Evolutionary conservation across 2,797 vertebrate species (phyloP), one percentile per base, ranked within the genome.

Genomic region (Xiphorhynchus erythropygius): DNA sequence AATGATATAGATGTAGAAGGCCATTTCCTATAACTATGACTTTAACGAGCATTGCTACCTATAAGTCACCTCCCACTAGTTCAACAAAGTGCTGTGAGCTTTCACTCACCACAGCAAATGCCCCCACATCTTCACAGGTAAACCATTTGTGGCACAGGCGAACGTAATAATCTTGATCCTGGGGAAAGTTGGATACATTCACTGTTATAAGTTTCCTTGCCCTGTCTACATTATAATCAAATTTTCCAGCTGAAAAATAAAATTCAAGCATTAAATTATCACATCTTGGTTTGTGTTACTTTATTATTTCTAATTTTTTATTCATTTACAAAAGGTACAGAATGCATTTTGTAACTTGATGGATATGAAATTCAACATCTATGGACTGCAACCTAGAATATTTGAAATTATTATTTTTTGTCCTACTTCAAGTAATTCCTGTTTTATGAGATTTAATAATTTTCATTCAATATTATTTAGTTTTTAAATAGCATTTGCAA

Each of bases 61-160:
- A 28, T 23, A 67, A 84, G 42, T 32, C 50, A 81, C 5, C 2
- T 3, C 9, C 11, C 16, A 77, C 4, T 24, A 60, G 39, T 32
- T 92, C 53, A 60, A 59, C 16, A 50, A 77, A 67, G 13, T 33
- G 15, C 27, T 18, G 1, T 53, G n/a, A 79, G 30, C 35, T 81
- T 87, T 89, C 85, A 80, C 98, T 98, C 76, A 99, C 99, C 98
- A 97, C 87, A 56, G 94, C 90, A 3, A 95, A 73, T 10, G 94
- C 92, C 2, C 98, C 98, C 1, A 56, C 96, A 28, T 98, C 98
- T 41, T 89, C 59, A 64, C 99, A 99, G 85, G 97, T 97, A 94
- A 98, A 98, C 93, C 98, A 92, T 69, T 98, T 98, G 41, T 94
- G 97, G 81, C 99, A 99, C 78, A 99, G 98, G 4, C 99, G 98